Base-by-base conservation (phyloP, 1,140 invertebrate species). In the Cydia amplana region DNA sequence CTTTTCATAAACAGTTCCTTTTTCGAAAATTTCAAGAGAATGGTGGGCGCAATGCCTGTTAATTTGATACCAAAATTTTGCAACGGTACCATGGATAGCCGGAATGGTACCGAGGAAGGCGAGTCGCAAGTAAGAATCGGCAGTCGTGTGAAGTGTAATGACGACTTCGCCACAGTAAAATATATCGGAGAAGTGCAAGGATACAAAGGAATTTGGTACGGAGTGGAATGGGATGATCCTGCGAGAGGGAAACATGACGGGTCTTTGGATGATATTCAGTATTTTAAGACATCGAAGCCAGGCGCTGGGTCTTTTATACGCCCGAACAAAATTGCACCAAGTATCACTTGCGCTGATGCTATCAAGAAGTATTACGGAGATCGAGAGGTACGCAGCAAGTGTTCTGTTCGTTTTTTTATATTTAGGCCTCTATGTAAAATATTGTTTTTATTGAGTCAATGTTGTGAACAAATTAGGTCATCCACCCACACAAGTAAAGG, bases 171-270 rank as follows among this genome's bases (percentile, higher is more conserved):
- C 76, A 91, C 90, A 16, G 90, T 93, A 67, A 91, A 90, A 77
- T 93, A 91, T 81, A 91, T 93, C 75, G 92, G 93, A 63, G 88
- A 92, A 85, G 93, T 95, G 10, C 90, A 93, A 76, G 94, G 94
- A 2, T 93, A 95, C 78, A 86, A 92, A 73, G 94, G 94, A 1
- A 87, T 90, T 51, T 99, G 98, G 98, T 93, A 97, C 76, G 98
- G 98, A 1, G 94, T 99, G 18, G 98, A 99, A 86, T 99, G 98
- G 98, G 98, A 99, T 93, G 96, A 98, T 88, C 93, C 95, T 3
- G 88, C 91, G 32, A 94, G 98, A 83, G 98, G 98, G 12, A 98
- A 98, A 90, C 98, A 99, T 86, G 95, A 98, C 94, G 98, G 98
- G 0, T 95, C 94, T 43, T 94, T 98, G 74, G 95, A 98, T 80